phyloP scores from a whole-genome alignment of 2,888 invertebrate genomes.

The Nymphalis urticae region DNA sequence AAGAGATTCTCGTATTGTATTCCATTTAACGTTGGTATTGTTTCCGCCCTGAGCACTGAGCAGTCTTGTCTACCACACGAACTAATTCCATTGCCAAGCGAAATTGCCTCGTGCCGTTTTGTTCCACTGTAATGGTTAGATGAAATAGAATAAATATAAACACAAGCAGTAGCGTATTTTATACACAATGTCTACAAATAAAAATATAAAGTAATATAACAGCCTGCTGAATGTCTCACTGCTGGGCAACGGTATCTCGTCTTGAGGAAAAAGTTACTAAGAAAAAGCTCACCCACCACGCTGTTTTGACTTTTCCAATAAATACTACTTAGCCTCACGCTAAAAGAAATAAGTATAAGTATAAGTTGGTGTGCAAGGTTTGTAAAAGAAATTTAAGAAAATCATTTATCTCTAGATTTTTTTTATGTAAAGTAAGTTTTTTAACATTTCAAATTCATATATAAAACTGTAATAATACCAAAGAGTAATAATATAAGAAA shows the following conservation, averaged over 20 bases:
- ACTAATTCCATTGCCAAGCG: conserved; percentile 7
- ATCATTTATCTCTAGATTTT: too few relatives aligned
- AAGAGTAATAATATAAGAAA: conserved; percentile 71
- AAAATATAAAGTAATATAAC: too few relatives aligned
- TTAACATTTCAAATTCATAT: neutral
- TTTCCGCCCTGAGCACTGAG: conserved; percentile 6
- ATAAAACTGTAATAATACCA: neutral
- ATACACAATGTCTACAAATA: neutral
- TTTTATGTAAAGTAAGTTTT: neutral
- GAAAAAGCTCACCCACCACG: too few relatives aligned
- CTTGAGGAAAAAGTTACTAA: too few relatives aligned
- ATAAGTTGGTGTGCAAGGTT: too few relatives aligned
- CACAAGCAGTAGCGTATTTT: neutral
- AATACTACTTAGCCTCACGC: too few relatives aligned
- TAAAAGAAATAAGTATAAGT: too few relatives aligned
- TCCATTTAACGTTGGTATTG: conserved; percentile 2
- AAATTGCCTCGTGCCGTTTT: conserved; percentile 2
- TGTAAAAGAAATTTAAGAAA: too few relatives aligned
- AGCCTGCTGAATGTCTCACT: too few relatives aligned
- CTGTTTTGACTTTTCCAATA: too few relatives aligned
- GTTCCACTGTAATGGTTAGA: neutral
- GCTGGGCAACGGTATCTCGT: too few relatives aligned
- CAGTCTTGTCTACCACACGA: conserved; percentile 5
- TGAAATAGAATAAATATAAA: neutral
- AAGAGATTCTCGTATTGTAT: neutral